Evolutionary conservation across 2,888 invertebrate genomes (phyloP), one percentile per base, ranked within the genome.

Genomic region (Xestia ashworthii): DNA sequence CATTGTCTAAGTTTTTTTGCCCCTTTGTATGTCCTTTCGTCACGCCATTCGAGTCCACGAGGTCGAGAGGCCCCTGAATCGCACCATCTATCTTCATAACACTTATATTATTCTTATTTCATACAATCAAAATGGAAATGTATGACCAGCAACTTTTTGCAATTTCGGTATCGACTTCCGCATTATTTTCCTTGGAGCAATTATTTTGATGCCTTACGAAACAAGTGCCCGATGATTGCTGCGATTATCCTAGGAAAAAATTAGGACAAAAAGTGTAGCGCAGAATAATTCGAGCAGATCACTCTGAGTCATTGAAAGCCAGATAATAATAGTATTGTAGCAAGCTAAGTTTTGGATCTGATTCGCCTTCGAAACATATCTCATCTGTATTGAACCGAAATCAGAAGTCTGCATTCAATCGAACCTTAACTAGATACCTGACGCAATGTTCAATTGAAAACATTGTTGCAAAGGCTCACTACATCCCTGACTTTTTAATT

Each of bases 271-370:
- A 94, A 93, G 73, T 73, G 80, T 87, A 83, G 87, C 84, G 83
- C 87, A 90, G 90, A 92, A 91, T 92, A 95, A 93, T 93, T 93
- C 93, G 91, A 93, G 92, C 93, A 93, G 88, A 93, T 91, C 90
- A 88, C 84, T 90, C 84, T 86, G 94, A 94, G 87, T 94, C 94
- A 95, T 90, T 90, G 83, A 72, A 84, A 82, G 80, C 79, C 73
- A 86, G 81, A 91, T 81, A 90, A 92, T 93, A 92, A 91, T 89
- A 90, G 87, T 92, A 91, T 91, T 91, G 84, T 80, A 82, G 80
- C 86, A 83, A 83, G 76, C 78, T 82, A 84, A 84, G 82, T 89
- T 87, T 90, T 89, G 89, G 89, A 91, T 91, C 88, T 90, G 68
- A 81, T 87, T 83, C 81, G 89, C 84, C 87, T 88, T 85, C 84